Base-by-base conservation (phyloP, 2,888 invertebrate genomes). In the Lithophane socia region DNA sequence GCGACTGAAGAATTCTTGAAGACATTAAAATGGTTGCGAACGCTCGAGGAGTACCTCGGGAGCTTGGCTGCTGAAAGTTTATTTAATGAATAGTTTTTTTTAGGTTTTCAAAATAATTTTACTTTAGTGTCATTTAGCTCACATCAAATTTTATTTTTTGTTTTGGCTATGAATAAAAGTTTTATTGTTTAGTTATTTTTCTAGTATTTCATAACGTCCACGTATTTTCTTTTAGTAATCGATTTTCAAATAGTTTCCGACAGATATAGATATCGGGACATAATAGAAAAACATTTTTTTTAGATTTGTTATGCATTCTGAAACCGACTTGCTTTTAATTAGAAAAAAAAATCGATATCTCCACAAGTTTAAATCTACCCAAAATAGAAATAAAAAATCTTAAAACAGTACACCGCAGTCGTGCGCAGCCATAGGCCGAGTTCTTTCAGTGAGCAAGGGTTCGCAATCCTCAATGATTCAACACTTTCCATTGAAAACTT, bases 401-500 rank as follows among this genome's bases (percentile, higher is more conserved):
- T 56, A 63, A 78, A 73, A 77, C 85, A 85, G 90, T 90, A 88
- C 85, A 73, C 82, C 86, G 70, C 63, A 63, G 82, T 77, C 90
- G 91, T 89, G 81, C 80, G 80, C 89, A 83, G 82, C 86, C 87
- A 83, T 87, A 88, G 90, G 82, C 86, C 83, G 91, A 93, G 92
- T 95, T 95, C 93, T 94, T 94, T 94, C 94, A 94, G 92, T 83
- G 90, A 90, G 94, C 93, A 96, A 96, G 96, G 96, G 96, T 96
- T 96, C 93, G 94, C 94, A 93, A 93, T 95, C 94, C 95, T 94
- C 95, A 93, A 93, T 96, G 96, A 96, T 94, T 95, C 94, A 93
- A 93, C 96, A 95, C 91, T 96, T 96, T 96, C 95, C 93, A 96
- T 96, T 95, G 94, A 96, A 94, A 96, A 96, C 95, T 96, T 96